These are phyloP conservation scores for Columba livia DNA, from an alignment of 2,113 vertebrate genomes.

Conservation along the genomic window DNA sequence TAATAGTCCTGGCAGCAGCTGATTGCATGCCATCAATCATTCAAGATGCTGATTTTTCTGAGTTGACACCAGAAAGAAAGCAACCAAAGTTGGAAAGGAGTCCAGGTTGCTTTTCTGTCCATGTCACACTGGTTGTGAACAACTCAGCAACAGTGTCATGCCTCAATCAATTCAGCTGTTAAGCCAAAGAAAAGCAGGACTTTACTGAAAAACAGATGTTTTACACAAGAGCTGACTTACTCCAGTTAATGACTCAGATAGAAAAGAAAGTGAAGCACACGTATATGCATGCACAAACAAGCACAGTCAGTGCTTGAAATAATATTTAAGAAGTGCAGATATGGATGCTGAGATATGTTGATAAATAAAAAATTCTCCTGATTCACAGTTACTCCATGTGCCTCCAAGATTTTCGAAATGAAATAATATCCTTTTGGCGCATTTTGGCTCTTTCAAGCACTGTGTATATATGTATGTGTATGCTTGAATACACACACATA, in stretches of 20 bases:
- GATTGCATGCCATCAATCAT: constrained; percentile 45
- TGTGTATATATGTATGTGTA: neutral
- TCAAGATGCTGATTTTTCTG: constrained; percentile 22
- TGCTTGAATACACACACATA: neutral
- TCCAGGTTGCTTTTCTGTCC: neutral
- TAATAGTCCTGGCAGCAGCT: constrained; percentile 4
- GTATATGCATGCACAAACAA: neutral
- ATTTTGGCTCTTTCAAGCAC: neutral
- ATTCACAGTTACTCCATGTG: neutral
- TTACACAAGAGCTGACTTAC: constrained; percentile 48
- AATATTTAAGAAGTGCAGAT: neutral
- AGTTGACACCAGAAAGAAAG: constrained; percentile 1
- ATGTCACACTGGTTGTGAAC: neutral
- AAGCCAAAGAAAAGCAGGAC: constrained; percentile 53
- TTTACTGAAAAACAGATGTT: constrained; percentile 52
- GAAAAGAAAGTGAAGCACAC: constrained; percentile 22
- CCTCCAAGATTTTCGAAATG: neutral
- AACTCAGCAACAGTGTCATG: neutral
- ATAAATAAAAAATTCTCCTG: neutral
- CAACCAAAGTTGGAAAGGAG: neutral
- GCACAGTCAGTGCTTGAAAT: neutral
- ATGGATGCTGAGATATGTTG: neutral
- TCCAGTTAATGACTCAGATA: constrained; percentile 25
- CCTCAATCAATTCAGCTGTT: constrained; percentile 38
- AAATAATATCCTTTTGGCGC: neutral